These are phyloP conservation scores for Paratrypauchen microcephalus DNA, from an alignment of 2,797 vertebrate genomes.

Conservation along the genomic window DNA sequence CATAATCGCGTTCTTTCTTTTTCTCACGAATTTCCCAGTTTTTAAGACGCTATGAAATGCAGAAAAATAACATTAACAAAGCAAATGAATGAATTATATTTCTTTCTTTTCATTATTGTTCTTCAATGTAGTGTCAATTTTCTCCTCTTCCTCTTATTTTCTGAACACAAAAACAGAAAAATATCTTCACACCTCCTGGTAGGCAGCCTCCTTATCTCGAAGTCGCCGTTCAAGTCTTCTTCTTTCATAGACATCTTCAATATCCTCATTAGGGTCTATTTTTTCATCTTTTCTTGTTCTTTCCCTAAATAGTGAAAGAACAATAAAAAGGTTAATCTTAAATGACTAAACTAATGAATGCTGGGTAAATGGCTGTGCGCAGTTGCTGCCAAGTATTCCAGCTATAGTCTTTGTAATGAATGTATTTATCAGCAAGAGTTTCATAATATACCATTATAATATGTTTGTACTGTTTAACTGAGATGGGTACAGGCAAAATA, in stretches of 20 bases:
- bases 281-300: conserved; percentile 93
- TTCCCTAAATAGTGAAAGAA: conserved; percentile 71
- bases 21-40: conserved; percentile 98
- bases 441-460: too few relatives aligned
- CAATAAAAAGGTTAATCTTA: background rate
- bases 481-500: too few relatives aligned
- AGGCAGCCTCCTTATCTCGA: conserved; percentile 95
- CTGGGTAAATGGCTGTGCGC: too few relatives aligned
- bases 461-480: too few relatives aligned
- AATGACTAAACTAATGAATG: background rate
- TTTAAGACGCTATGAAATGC: conserved; percentile 86
- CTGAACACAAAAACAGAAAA: background rate
- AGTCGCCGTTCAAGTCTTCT: conserved; percentile 94
- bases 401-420: too few relatives aligned
- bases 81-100: background rate
- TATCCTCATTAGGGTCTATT: conserved; percentile 90
- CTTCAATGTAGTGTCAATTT: background rate
- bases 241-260: conserved; percentile 94
- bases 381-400: too few relatives aligned
- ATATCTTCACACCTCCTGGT: conserved; percentile 87
- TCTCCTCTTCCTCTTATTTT: background rate
- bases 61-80: background rate
- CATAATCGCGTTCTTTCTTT: conserved; percentile 95
- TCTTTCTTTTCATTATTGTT: background rate
- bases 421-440: too few relatives aligned